Evolutionary conservation across 2,888 invertebrate genomes (phyloP), one percentile per base, ranked within the genome.

Genomic region (Nemotelus nigrinus): DNA sequence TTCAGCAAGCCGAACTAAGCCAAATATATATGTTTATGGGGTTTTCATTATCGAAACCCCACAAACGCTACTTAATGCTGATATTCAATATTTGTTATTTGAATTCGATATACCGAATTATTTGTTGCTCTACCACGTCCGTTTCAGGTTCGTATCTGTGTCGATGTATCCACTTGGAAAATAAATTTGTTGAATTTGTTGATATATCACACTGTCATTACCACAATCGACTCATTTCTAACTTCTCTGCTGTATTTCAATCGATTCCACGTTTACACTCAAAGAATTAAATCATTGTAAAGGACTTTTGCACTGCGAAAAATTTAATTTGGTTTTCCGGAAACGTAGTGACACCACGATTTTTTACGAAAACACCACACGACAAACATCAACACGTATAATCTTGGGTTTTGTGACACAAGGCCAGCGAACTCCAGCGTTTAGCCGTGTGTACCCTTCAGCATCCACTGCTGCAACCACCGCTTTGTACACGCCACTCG

Each of bases 141-240:
- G 43, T 39, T 41, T 63, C 63, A 63, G 55, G 2, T 41, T 7
- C 39, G 43, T 70, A 55, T 70, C 70, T 43, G 70, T 55, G 6
- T 50, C 70, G 70, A 43, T 53, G 70, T 70, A 70, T 70, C 70
- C 70, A 70, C 53, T 53, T 53, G 70, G 48, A 67, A 48, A 70
- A 55, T 44, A 53, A 2, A 47, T 47, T 45, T 8, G 5, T 50
- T 50, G 5, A 5, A 5, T 65, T 65, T 44, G 70, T 47, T 44
- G 55, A 70, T 55, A 53, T 44, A 70, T 70, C 70, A 70, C 70
- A 70, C 47, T 43, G 70, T 70, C 55, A 70, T 55, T 55, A 43
- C 43, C 55, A 70, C 55, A 70, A 70, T 41, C 5, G 47, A 4
- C 50, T 45, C 65, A 65, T 8, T 50, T 50, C 65, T 65, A 45